Conservation (phyloP, 1,140 invertebrate genomes). For the Sitodiplosis mosellana region DNA sequence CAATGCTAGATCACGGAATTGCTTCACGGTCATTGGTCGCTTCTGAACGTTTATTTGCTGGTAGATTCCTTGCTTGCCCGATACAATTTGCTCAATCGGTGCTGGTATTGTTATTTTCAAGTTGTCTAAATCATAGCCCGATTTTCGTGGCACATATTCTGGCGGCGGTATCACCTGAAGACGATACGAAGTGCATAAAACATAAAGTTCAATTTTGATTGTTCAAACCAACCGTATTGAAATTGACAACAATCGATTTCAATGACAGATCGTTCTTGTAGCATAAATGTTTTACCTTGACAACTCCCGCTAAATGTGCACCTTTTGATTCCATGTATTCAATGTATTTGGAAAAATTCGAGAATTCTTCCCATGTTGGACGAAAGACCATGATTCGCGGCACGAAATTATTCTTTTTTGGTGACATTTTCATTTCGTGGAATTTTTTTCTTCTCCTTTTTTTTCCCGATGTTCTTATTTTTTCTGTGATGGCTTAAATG, state of each 20-base stretch:
- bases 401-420: background rate
- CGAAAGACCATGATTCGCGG: conserved; percentile 57
- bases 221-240: background rate
- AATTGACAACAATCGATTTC: background rate
- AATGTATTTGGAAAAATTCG: conserved; percentile 82
- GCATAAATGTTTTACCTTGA: conserved; percentile 40
- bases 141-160: conserved; percentile 78
- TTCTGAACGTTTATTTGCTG: conserved; percentile 94
- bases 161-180: conserved; percentile 70
- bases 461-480: too few relatives aligned
- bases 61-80: conserved; percentile 84
- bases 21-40: conserved; percentile 73
- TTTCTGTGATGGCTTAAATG: too few relatives aligned
- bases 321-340: conserved; percentile 83
- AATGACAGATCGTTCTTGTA: background rate
- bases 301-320: conserved; percentile 85
- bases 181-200: background rate
- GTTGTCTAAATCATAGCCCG: conserved; percentile 67
- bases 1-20: conserved; percentile 73
- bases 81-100: conserved; percentile 72
- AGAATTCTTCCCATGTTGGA: conserved; percentile 91
- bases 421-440: too few relatives aligned
- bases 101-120: conserved; percentile 70
- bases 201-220: background rate
- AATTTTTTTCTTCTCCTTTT: too few relatives aligned